Evolutionary conservation across 2,888 invertebrate genomes (phyloP).

Genomic region (Biston betularia): DNA sequence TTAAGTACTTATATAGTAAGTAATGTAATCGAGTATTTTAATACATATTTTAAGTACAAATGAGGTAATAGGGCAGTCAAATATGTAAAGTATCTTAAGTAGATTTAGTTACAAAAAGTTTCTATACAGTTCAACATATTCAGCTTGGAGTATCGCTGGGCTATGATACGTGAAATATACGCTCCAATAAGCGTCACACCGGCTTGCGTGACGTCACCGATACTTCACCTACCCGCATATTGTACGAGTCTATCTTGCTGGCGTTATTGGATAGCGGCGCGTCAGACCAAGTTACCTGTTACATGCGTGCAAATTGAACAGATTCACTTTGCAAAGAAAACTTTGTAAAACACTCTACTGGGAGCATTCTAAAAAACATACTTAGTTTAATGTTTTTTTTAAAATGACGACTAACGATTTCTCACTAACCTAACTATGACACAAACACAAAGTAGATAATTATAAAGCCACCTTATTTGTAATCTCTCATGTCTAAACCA

Average conservation of each 20-base stretch:
- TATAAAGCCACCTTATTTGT: neutral
- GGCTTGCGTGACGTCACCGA: conserved; percentile 28
- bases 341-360: neutral
- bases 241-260: conserved; percentile 26
- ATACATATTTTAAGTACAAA: too few relatives aligned
- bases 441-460: neutral
- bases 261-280: conserved; percentile 24
- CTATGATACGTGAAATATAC: conserved; percentile 33
- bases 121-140: neutral
- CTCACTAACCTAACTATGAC: neutral
- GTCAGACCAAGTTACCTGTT: conserved; percentile 19
- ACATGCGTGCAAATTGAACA: conserved; percentile 26
- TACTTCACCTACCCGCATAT: conserved; percentile 27
- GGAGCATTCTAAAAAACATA: neutral
- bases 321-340: conserved; percentile 20
- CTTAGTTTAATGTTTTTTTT: neutral
- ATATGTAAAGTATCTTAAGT: too few relatives aligned
- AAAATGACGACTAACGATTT: neutral
- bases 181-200: conserved; percentile 26
- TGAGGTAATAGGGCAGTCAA: too few relatives aligned
- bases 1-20: too few relatives aligned
- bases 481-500: too few relatives aligned
- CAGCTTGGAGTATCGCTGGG: conserved; percentile 3
- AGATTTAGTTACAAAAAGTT: neutral
- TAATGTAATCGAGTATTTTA: too few relatives aligned